Base-by-base conservation (phyloP, 2,888 invertebrate genomes). In the Pristionchus exspectatus region DNA sequence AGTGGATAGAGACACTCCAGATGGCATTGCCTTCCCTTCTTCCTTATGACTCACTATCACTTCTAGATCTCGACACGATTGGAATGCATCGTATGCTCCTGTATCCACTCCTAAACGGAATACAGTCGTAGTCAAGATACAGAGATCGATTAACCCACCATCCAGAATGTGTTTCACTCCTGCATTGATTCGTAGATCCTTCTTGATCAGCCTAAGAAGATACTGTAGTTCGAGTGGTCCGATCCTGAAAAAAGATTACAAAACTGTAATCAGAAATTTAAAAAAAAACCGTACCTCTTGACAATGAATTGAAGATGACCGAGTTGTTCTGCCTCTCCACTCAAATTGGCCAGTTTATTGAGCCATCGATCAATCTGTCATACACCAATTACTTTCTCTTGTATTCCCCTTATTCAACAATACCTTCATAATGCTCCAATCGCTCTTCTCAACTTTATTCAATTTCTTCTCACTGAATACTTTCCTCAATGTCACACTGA, bases 301-400 rank as follows among this genome's bases (percentile, higher is more conserved):
- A 97, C 96, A 89, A 98, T 96, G 92, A 96, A 96, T 90, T 96
- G 96, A 87, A 98, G 97, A 93, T 97, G 97, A 86, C 96, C 96
- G 66, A 96, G 96, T 95, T 98, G 98, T 91, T 98, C 98, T 12
- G 98, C 97, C 95, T 98, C 98, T 95, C 96, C 97, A 0, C 98
- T 97, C 77, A 97, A 95, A 92, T 96, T 96, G 1, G 97, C 97
- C 33, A 98, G 96, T 88, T 97, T 96, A 90, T 97, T 96, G 33
- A 98, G 96, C 95, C 97, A 97, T 59, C 96, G 95, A 94, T 98
- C 97, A 0, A 96, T 44, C 91, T 91, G 27, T 83, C 66, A 63
- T 88, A 18, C 54, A 59, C 30, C n/a, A 66, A 72, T 95, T 95
- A 27, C 14, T 69, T 10, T 66, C 87, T 69, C 14, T 69, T 21